Conservation (phyloP, 2,113 vertebrate species). For the Manacus vitellinus region DNA sequence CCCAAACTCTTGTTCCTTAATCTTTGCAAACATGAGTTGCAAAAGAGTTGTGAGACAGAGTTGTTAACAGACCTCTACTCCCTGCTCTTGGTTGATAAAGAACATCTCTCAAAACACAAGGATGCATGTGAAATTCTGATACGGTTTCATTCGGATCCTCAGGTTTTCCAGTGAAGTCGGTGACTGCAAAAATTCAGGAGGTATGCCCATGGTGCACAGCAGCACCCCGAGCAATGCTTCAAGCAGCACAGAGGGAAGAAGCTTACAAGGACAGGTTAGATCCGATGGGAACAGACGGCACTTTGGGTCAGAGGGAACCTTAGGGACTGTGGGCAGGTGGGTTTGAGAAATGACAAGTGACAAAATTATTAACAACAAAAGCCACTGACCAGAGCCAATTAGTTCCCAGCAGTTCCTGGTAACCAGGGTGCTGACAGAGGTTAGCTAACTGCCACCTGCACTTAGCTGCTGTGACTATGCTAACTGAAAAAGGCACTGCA, state of each 20-base stretch:
- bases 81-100: neutral
- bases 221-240: neutral
- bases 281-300: neutral
- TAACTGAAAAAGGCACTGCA: neutral
- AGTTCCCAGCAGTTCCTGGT: accelerated
- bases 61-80: neutral
- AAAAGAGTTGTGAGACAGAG: neutral
- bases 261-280: neutral
- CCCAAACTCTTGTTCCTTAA: neutral
- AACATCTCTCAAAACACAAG: neutral
- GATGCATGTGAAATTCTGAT: neutral
- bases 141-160: neutral
- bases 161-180: neutral
- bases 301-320: neutral
- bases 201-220: neutral
- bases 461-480: neutral
- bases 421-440: neutral
- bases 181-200: neutral
- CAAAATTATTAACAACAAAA: neutral
- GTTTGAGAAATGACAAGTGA: neutral
- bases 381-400: neutral
- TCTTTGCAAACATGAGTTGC: neutral
- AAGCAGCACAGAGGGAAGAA: neutral
- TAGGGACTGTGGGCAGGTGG: neutral
- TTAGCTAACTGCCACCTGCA: neutral